These are phyloP conservation scores for Podarcis siculus DNA, from an alignment of 2,797 vertebrate genomes.

Conservation along the genomic window DNA sequence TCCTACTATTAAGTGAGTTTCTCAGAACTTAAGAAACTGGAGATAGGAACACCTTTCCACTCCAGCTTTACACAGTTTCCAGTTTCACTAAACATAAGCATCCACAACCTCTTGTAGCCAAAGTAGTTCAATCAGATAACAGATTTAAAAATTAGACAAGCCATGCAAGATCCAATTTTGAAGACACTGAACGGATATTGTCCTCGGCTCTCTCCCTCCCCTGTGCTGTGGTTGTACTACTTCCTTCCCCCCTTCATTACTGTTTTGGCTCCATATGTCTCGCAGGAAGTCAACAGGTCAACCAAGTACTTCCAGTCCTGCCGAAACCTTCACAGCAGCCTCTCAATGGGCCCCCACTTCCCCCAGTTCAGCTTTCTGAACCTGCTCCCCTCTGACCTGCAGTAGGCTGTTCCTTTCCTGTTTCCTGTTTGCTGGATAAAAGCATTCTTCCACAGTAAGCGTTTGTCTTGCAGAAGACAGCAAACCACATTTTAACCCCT, in stretches of 20 bases:
- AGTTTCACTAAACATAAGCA: neutral
- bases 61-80: accelerated
- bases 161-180: constrained; percentile 5
- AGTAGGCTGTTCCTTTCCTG: constrained; percentile 82
- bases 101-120: neutral
- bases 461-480: neutral
- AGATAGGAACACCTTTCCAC: neutral
- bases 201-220: neutral
- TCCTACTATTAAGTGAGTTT: accelerated
- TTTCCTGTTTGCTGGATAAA: constrained; percentile 78
- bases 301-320: constrained; percentile 6
- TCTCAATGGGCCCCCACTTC: constrained; percentile 47
- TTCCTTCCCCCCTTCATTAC: constrained; percentile 46
- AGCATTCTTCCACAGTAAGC: accelerated
- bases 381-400: constrained; percentile 71
- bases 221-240: constrained; percentile 9
- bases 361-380: constrained; percentile 65
- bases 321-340: constrained; percentile 35
- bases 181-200: neutral
- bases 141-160: neutral
- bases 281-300: constrained; percentile 20
- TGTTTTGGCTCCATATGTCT: neutral
- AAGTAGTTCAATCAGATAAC: neutral
- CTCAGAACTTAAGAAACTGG: neutral
- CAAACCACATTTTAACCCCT: neutral